These are phyloP conservation scores for Auanema sp. DNA, from an alignment of 2,888 invertebrate genomes.

Conservation along the genomic window DNA sequence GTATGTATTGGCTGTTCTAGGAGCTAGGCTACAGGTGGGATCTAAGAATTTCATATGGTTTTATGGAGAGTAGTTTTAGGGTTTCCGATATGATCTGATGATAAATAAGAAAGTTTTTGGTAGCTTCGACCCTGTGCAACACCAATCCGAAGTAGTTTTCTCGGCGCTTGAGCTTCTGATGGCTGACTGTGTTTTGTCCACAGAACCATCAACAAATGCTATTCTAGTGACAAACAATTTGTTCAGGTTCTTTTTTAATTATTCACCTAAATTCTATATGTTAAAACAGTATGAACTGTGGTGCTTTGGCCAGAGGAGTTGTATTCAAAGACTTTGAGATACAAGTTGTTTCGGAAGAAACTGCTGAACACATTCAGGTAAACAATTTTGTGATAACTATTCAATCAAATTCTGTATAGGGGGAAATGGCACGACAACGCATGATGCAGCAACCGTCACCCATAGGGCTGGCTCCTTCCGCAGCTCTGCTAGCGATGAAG, in stretches of 20 bases:
- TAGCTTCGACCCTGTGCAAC: constrained; percentile 51
- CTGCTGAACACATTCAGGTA: constrained; percentile 58
- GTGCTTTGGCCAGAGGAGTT: constrained; percentile 57
- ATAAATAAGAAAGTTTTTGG: constrained; percentile 49
- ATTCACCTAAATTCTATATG: neutral
- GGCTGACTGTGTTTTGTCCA: constrained; percentile 59
- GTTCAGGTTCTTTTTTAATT: too few relatives aligned
- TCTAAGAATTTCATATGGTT: neutral
- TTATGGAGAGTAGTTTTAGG: constrained; percentile 25
- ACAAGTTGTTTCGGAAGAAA: constrained; percentile 61
- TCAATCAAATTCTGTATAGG: constrained; percentile 18
- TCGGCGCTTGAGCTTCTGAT: constrained; percentile 59
- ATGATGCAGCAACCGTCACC: constrained; percentile 58
- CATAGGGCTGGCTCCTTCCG: constrained; percentile 43
- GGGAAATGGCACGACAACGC: constrained; percentile 54
- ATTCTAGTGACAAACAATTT: constrained; percentile 61
- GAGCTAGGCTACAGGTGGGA: constrained; percentile 51
- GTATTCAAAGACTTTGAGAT: constrained; percentile 61
- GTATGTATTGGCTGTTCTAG: constrained; percentile 56
- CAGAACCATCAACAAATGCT: constrained; percentile 59
- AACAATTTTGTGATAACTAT: neutral
- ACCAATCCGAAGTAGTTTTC: constrained; percentile 57
- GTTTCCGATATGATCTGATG: constrained; percentile 59
- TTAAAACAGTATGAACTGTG: constrained; percentile 53
- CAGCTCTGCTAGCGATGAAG: constrained; percentile 61